phyloP scores from a whole-genome alignment of 2,888 invertebrate species.

The Ceriagrion tenellum region DNA sequence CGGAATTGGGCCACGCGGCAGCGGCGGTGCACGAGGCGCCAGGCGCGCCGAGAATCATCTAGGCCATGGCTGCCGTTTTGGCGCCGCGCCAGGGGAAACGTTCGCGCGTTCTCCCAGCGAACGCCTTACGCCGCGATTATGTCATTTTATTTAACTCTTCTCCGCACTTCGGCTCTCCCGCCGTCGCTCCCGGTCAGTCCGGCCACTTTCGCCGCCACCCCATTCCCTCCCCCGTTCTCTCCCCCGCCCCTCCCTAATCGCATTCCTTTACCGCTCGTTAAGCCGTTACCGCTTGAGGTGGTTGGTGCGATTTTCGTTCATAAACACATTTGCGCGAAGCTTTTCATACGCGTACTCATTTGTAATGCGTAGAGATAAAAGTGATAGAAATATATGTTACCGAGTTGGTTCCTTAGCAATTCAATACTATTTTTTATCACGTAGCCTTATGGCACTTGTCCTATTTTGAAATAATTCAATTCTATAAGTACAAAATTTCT shows the following conservation, averaged over 20 bases:
- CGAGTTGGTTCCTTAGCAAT: too few relatives aligned
- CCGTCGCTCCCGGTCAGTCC: not conserved
- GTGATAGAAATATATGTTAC: too few relatives aligned
- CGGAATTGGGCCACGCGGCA: not conserved
- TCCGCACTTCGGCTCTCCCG: not conserved
- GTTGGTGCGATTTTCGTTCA: too few relatives aligned
- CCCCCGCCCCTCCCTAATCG: not conserved
- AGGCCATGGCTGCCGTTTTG: constrained; percentile 1
- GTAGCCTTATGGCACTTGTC: too few relatives aligned
- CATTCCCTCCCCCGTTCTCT: not conserved
- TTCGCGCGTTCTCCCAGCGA: not conserved
- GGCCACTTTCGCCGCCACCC: not conserved
- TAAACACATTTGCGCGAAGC: too few relatives aligned
- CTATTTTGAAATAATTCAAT: too few relatives aligned
- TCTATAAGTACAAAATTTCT: too few relatives aligned
- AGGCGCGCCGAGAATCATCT: not conserved
- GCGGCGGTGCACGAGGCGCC: not conserved
- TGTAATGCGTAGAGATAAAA: too few relatives aligned
- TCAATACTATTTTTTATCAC: too few relatives aligned
- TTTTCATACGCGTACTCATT: too few relatives aligned
- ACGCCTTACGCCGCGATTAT: not conserved
- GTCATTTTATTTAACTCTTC: not conserved
- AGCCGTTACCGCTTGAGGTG: too few relatives aligned
- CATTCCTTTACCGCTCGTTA: too few relatives aligned
- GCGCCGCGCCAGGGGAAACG: not conserved